These are phyloP conservation scores for Epinephelus fuscoguttatus DNA, from an alignment of 2,113 vertebrate species.

Conservation along the genomic window DNA sequence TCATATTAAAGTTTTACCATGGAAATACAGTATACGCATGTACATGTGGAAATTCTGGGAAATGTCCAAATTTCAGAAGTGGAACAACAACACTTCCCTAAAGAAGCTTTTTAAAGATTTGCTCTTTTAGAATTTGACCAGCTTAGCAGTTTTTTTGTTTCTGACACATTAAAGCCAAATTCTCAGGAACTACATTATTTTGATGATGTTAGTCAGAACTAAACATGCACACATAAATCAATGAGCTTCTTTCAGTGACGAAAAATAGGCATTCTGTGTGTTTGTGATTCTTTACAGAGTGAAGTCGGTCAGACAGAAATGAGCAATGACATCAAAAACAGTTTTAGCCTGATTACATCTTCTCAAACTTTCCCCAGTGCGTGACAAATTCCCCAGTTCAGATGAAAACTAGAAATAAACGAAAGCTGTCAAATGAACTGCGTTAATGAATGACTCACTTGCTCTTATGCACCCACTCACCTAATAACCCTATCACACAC, in stretches of 20 bases:
- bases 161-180: background rate
- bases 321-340: constrained; percentile 25
- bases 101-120: constrained; percentile 34
- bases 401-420: constrained; percentile 37
- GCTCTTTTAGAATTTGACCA: constrained; percentile 24
- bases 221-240: background rate
- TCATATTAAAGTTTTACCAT: constrained; percentile 31
- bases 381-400: constrained; percentile 60
- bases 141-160: background rate
- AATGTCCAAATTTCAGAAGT: constrained; percentile 35
- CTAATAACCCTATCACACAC: background rate
- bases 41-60: constrained; percentile 20
- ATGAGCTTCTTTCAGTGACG: background rate
- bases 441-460: constrained; percentile 52
- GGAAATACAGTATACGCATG: constrained; percentile 6
- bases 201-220: background rate
- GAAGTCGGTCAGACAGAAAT: constrained; percentile 20
- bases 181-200: background rate
- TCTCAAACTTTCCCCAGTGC: constrained; percentile 61
- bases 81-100: constrained; percentile 51
- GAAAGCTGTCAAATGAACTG: background rate
- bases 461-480: constrained; percentile 26
- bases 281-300: background rate
- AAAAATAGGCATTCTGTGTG: background rate
- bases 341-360: constrained; percentile 30